These are phyloP conservation scores for Sinocyclocheilus grahami DNA, from an alignment of 2,113 vertebrate species.

Conservation along the genomic window DNA sequence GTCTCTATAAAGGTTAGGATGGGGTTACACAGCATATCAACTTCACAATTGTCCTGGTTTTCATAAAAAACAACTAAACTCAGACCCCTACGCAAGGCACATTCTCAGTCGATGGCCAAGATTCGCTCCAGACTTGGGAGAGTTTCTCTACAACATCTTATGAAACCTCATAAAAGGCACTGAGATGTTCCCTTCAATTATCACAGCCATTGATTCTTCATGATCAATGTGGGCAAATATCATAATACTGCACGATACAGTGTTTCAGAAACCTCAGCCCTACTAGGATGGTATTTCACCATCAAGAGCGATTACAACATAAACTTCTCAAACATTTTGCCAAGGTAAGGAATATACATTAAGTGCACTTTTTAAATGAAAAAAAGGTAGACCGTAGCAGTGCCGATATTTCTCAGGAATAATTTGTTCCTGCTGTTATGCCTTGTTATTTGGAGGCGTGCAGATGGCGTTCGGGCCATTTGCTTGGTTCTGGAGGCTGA, in stretches of 20 bases:
- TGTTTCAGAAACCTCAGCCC: constrained; percentile 9
- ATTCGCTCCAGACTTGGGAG: constrained; percentile 1
- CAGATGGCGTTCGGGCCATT: constrained; percentile 61
- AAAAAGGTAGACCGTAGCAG: constrained; percentile 62
- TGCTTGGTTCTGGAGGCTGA: constrained; percentile 67
- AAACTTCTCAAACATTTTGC: constrained; percentile 49
- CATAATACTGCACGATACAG: neutral
- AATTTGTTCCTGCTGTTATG: constrained; percentile 58
- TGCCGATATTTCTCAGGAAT: constrained; percentile 53
- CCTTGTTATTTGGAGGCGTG: constrained; percentile 60
- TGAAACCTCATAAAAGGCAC: neutral
- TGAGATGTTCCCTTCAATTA: constrained; percentile 1
- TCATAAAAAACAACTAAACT: constrained; percentile 52
- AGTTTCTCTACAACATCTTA: constrained; percentile 13
- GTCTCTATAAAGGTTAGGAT: constrained; percentile 39
- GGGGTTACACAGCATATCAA: constrained; percentile 53
- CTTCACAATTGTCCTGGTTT: constrained; percentile 51
- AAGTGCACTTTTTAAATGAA: constrained; percentile 62
- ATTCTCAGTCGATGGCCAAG: constrained; percentile 33
- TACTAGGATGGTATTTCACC: neutral
- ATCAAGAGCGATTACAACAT: constrained; percentile 1
- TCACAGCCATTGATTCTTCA: constrained; percentile 4
- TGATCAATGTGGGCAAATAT: neutral
- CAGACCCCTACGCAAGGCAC: constrained; percentile 26
- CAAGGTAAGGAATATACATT: constrained; percentile 61